Evolutionary conservation across 2,113 vertebrate genomes (phyloP).

Genomic region (Cromileptes altivelis): DNA sequence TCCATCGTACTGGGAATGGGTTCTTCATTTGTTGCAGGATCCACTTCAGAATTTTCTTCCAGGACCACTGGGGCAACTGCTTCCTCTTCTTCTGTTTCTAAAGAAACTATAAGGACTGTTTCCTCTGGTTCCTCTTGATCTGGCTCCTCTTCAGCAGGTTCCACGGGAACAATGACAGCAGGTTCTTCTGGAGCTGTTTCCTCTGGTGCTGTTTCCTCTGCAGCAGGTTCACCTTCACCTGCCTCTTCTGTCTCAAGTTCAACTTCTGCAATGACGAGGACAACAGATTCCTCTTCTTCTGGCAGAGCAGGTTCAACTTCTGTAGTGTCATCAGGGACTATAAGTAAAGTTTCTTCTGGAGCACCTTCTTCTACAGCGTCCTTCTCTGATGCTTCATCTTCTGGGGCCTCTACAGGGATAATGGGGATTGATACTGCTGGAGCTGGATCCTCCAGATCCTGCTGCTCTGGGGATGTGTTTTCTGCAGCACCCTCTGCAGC

Average conservation of each 20-base stretch:
- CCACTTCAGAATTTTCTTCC: neutral
- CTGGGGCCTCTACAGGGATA: neutral
- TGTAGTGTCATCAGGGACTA: neutral
- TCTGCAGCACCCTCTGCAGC: neutral
- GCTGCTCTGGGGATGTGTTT: slow-evolving; percentile 1
- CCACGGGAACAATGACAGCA: neutral
- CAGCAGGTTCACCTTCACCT: neutral
- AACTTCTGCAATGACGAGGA: neutral
- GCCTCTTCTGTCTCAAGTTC: slow-evolving; percentile 1
- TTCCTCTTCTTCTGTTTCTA: slow-evolving; percentile 9
- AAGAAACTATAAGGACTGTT: neutral
- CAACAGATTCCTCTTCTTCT: slow-evolving; percentile 12
- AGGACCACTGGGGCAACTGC: neutral
- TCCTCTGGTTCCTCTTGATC: neutral
- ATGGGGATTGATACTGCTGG: neutral
- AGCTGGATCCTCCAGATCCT: neutral
- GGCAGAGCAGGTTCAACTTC: neutral
- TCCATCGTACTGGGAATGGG: neutral
- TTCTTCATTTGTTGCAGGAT: neutral
- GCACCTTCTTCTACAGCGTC: neutral
- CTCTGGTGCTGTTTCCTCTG: slow-evolving; percentile 4
- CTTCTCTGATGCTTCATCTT: slow-evolving; percentile 19
- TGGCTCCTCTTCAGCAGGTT: neutral
- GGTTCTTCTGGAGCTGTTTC: slow-evolving; percentile 4
- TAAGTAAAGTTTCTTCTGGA: slow-evolving; percentile 3